A percentile compares a stretch with the other conserved stretches of the same genome.
phyloP scores from a whole-genome alignment of 1,140 invertebrate genomes.

The Drosophila elegans region DNA sequence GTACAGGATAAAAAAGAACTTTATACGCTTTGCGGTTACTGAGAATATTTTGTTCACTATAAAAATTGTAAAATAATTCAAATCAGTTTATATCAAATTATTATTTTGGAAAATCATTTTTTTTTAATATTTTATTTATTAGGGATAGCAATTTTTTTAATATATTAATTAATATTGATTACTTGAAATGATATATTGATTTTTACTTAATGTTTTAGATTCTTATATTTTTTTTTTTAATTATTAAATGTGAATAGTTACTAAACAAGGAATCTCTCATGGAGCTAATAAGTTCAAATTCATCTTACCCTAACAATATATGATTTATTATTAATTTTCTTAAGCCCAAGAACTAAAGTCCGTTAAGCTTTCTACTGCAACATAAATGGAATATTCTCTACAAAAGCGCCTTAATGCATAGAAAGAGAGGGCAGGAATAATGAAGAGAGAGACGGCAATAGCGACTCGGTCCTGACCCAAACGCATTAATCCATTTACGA shows the following conservation, averaged over 20 bases:
- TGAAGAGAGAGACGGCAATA: not conserved
- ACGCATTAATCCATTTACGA: constrained; percentile 50
- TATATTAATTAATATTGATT: too few relatives aligned
- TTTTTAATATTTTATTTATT: too few relatives aligned
- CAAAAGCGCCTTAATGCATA: constrained; percentile 8
- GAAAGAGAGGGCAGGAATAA: not conserved
- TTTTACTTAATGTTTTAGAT: too few relatives aligned
- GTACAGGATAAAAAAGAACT: not conserved
- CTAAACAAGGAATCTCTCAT: too few relatives aligned
- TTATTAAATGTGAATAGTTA: too few relatives aligned
- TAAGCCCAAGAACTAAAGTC: not conserved
- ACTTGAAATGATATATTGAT: too few relatives aligned
- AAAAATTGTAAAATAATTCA: not conserved
- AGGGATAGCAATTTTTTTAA: too few relatives aligned
- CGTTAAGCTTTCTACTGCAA: not conserved
- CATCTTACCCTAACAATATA: not conserved
- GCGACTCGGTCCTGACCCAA: not conserved
- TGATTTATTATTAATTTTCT: not conserved
- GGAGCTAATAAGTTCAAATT: too few relatives aligned
- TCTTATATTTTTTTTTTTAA: too few relatives aligned
- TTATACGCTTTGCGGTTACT: not conserved
- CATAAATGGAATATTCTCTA: constrained; percentile 4
- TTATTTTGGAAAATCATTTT: too few relatives aligned
- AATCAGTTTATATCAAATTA: too few relatives aligned
- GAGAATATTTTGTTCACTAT: too few relatives aligned